A percentile compares a stretch with the other conserved stretches of the same genome.
These are phyloP conservation scores for Lucilia sericata DNA, from an alignment of 1,140 invertebrate species.

Conservation along the genomic window DNA sequence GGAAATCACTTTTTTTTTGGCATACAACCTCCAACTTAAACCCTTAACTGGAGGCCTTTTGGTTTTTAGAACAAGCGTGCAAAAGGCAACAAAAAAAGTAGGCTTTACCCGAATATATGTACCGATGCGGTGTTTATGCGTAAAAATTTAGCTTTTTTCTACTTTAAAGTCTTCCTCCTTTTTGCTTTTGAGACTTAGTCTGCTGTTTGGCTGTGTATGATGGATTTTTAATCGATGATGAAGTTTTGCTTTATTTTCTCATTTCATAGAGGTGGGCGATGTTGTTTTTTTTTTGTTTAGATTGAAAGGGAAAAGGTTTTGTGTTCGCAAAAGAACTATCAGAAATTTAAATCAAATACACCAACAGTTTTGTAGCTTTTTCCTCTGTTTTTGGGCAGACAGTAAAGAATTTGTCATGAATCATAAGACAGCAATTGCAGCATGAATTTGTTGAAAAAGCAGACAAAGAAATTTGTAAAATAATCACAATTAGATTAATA, in stretches of 20 bases:
- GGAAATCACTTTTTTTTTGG: neutral
- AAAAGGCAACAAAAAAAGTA: neutral
- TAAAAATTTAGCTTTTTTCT: neutral
- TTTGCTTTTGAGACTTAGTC: neutral
- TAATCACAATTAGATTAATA: too few relatives aligned
- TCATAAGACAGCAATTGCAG: neutral
- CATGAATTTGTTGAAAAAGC: too few relatives aligned
- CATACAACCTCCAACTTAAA: neutral
- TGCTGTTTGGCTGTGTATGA: neutral
- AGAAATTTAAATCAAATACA: neutral
- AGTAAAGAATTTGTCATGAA: neutral
- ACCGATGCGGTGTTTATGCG: neutral
- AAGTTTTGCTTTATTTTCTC: neutral
- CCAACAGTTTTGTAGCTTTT: neutral
- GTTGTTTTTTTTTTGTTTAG: too few relatives aligned
- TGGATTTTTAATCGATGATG: constrained; percentile 11
- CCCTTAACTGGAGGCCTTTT: neutral
- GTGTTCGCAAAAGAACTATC: neutral
- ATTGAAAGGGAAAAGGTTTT: neutral
- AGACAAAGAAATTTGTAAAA: too few relatives aligned
- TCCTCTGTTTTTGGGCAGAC: neutral
- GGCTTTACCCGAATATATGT: constrained; percentile 1
- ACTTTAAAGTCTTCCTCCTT: too few relatives aligned
- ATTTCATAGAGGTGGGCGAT: neutral
- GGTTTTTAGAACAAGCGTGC: neutral